These are phyloP conservation scores for Pionites leucogaster DNA, from an alignment of 2,113 vertebrate genomes.

Conservation along the genomic window DNA sequence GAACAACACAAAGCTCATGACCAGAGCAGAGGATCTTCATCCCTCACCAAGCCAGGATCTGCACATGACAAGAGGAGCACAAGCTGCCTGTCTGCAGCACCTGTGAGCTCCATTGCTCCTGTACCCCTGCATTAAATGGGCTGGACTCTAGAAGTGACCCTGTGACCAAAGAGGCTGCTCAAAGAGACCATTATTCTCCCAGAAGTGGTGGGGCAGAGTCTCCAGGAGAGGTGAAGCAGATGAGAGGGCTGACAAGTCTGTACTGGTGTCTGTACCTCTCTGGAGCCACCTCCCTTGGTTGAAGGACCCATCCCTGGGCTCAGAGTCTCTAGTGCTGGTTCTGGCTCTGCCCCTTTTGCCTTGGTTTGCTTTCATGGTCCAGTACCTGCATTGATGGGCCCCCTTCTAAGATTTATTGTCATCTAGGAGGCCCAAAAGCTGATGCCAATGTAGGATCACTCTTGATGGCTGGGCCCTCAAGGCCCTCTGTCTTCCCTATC, in stretches of 20 bases:
- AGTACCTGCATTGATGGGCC: neutral
- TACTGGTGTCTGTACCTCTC: neutral
- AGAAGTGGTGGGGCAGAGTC: neutral
- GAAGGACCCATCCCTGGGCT: neutral
- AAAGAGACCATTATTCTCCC: neutral
- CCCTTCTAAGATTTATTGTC: rapidly evolving
- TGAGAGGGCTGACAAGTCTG: neutral
- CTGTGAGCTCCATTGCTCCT: neutral
- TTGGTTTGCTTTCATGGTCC: neutral
- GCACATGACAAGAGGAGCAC: neutral
- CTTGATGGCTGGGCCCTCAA: neutral
- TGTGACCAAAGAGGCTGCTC: neutral
- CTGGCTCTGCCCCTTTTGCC: neutral
- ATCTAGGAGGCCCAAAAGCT: neutral
- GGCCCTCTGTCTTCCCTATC: neutral
- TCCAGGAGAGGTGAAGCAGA: neutral
- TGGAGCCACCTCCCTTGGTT: neutral
- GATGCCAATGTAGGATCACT: neutral
- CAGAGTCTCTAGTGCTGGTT: neutral
- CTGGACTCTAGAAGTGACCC: neutral
- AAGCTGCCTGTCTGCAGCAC: neutral
- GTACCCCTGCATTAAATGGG: neutral
- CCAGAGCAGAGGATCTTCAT: neutral
- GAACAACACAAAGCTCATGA: neutral
- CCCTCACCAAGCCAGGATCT: neutral